Base-by-base conservation (phyloP, 2,113 vertebrate species). In the Oxygymnocypris stewartii region DNA sequence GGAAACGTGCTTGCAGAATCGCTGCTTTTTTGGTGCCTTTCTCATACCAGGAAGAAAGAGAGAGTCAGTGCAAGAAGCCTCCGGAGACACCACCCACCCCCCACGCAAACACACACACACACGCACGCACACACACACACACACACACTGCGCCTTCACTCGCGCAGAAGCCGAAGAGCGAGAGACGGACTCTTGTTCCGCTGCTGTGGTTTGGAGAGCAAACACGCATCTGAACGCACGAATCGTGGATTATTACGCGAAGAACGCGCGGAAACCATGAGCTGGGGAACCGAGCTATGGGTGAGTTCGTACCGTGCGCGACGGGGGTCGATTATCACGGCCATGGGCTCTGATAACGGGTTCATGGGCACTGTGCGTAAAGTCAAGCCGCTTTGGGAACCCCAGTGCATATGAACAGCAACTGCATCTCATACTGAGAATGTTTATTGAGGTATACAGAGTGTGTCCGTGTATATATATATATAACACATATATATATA, bases 211-310 rank as follows among this genome's bases (percentile, higher is more conserved):
- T 44, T 59, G 44, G 65, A 57, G 35, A 49, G 3, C 37, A 25
- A 63, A 82, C 82, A 28, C 85, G n/a, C 74, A 8, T 35, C 42
- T 63, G 7, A 13, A 42, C 57, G 81, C 59, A 76, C 78, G 54
- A 84, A 37, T 44, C 37, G 71, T 84, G 88, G 65, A 71, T 47
- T 57, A 76, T 61, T 54, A 79, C 79, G 85, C 25, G 82, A 51
- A 37, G 57, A 84, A 42, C 63, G 63, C 87, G 40, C n/a, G 82
- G 77, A 31, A 85, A 87, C 82, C 88, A 89, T 89, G 88, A 89
- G 88, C 85, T 89, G 88, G 88, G 88, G 88, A 86, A 89, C 85
- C 78, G 88, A 89, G 44, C 83, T 89, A 28, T 89, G 88, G 88
- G 88, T 89, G 84, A 87, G 88, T 85, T 31, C 2, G 2, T 2